Evolutionary conservation across 2,113 vertebrate species (phyloP).

Genomic region (Camelus dromedarius): DNA sequence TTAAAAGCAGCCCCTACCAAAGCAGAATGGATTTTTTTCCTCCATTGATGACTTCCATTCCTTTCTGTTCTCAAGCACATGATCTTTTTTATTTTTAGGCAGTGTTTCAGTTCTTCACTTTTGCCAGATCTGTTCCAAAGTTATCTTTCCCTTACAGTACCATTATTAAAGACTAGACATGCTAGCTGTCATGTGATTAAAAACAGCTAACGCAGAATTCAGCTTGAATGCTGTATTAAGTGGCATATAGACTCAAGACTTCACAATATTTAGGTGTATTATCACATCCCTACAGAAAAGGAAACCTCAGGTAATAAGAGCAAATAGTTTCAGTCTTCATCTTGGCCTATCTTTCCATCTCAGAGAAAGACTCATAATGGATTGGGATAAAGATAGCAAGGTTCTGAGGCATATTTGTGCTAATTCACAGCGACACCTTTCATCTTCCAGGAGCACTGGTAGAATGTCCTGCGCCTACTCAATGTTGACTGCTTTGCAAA

Average conservation of each 20-base stretch:
- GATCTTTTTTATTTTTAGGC: neutral
- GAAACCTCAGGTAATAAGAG: neutral
- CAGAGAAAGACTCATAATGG: neutral
- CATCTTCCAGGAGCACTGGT: neutral
- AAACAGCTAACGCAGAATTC: neutral
- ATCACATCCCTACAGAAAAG: neutral
- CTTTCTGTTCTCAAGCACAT: neutral
- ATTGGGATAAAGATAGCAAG: neutral
- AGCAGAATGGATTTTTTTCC: conserved; percentile 31
- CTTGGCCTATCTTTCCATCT: neutral
- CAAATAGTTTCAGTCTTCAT: neutral
- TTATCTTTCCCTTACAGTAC: neutral
- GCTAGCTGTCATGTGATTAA: neutral
- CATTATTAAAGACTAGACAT: neutral
- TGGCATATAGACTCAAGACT: neutral
- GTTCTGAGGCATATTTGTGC: neutral
- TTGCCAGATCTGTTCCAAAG: conserved; percentile 57
- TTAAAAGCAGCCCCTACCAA: neutral
- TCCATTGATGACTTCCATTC: neutral
- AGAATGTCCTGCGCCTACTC: conserved; percentile 54
- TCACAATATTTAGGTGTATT: neutral
- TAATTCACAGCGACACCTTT: neutral
- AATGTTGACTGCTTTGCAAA: conserved; percentile 10
- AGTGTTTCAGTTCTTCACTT: conserved; percentile 59
- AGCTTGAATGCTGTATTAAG: neutral